Percentiles rank a stretch among this genome's conserved stretches.
These are phyloP conservation scores for Stenotaenia linearis DNA, from an alignment of 2,888 invertebrate species.

Conservation along the genomic window DNA sequence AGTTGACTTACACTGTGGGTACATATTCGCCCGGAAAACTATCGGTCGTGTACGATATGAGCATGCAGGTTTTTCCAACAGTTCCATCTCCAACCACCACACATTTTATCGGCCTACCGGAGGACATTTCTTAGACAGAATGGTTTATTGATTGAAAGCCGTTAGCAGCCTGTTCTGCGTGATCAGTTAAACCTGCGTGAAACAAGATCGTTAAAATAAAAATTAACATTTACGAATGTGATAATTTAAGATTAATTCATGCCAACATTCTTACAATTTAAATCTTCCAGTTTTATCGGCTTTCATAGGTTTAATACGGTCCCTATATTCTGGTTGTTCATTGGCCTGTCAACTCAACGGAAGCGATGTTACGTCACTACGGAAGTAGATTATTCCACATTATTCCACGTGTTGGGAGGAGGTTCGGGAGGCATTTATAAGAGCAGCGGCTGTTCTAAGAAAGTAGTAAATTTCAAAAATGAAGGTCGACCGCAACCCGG, in stretches of 20 bases:
- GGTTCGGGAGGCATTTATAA: neutral
- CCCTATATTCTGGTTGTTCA: neutral
- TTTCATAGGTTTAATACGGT: neutral
- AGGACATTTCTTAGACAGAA: constrained; percentile 40
- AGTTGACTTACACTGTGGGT: constrained; percentile 54
- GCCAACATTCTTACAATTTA: neutral
- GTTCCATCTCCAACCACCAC: constrained; percentile 59
- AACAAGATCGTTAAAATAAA: neutral
- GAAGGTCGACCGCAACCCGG: constrained; percentile 19
- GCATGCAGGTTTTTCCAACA: constrained; percentile 58
- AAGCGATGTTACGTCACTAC: neutral
- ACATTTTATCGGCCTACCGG: constrained; percentile 54
- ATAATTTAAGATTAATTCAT: neutral
- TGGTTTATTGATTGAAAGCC: neutral
- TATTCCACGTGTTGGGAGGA: neutral
- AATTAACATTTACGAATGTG: neutral
- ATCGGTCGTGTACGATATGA: constrained; percentile 58
- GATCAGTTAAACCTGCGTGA: neutral
- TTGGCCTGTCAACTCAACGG: neutral
- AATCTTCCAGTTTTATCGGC: neutral
- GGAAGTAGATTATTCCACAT: neutral
- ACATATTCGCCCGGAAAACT: constrained; percentile 58
- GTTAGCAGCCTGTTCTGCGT: neutral
- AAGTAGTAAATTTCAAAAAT: no score
- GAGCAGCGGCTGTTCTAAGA: neutral